Percentiles rank a stretch among this genome's conserved stretches.
phyloP scores from a whole-genome alignment of 2,797 vertebrate species.

The Peromyscus nudipes region DNA sequence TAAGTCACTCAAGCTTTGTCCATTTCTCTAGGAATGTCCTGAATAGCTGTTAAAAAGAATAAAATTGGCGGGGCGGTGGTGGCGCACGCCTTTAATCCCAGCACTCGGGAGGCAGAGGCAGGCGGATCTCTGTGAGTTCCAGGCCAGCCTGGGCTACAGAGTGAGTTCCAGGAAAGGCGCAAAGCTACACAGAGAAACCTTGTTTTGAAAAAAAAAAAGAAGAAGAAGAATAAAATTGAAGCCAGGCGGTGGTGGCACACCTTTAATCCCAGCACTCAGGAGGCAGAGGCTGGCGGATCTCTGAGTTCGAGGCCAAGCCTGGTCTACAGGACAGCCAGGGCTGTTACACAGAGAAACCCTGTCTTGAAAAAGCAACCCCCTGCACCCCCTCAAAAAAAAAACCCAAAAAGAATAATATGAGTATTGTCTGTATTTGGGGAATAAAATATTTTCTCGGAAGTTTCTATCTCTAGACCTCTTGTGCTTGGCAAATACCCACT shows the following conservation, averaged over 20 bases:
- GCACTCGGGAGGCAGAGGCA: neutral
- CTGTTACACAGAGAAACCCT: neutral
- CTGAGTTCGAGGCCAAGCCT: neutral
- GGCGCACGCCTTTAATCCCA: neutral
- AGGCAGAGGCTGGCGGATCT: neutral
- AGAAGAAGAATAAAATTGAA: conserved; percentile 33
- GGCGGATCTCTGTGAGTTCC: neutral
- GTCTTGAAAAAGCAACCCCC: neutral
- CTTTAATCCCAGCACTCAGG: neutral
- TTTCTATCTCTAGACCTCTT: conserved; percentile 67
- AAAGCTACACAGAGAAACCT: too few relatives aligned
- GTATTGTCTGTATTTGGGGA: conserved; percentile 31
- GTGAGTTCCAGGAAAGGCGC: too few relatives aligned
- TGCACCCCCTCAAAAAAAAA: neutral
- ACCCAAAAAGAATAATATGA: neutral
- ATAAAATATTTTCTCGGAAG: conserved; percentile 71
- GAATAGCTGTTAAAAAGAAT: conserved; percentile 35
- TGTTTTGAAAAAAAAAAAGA: too few relatives aligned
- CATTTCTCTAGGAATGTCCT: conserved; percentile 12
- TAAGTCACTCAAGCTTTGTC: conserved; percentile 33
- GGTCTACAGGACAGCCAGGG: neutral
- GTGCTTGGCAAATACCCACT: conserved; percentile 59
- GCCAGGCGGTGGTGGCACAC: neutral
- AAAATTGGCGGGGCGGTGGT: neutral
- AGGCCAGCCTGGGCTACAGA: neutral